phyloP scores from a whole-genome alignment of 2,113 vertebrate species.

The Emydocephalus ijimae region DNA sequence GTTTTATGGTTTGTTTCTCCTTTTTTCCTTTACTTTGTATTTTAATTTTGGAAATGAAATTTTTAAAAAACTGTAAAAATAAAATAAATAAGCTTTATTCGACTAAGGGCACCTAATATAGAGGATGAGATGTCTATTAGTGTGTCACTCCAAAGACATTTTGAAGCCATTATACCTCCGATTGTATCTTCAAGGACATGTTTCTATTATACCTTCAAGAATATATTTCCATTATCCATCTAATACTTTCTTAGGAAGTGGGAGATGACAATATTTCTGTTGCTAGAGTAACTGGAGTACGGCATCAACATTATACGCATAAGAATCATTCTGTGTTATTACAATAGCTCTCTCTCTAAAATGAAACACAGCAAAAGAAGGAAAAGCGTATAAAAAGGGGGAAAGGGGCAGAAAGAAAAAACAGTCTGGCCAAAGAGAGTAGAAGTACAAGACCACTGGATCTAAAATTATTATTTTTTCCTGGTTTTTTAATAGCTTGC shows the following conservation, averaged over 20 bases:
- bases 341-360: not conserved
- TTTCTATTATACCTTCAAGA: not conserved
- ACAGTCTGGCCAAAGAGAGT: not conserved
- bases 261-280: not conserved
- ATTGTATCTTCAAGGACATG: not conserved
- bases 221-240: not conserved
- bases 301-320: not conserved
- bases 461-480: not conserved
- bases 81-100: conserved; percentile 4
- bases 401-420: not conserved
- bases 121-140: not conserved
- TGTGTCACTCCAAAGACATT: not conserved
- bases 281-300: not conserved
- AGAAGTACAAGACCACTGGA: not conserved
- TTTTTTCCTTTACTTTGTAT: not conserved
- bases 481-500: not conserved
- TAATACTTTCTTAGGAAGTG: not conserved
- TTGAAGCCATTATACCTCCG: not conserved
- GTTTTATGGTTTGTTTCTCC: not conserved
- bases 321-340: not conserved
- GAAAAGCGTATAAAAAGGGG: not conserved
- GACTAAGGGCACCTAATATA: not conserved
- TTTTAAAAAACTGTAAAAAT: not conserved
- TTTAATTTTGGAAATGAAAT: not conserved
- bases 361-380: not conserved